Percentiles rank a stretch among this genome's conserved stretches.
phyloP scores from a whole-genome alignment of 2,888 invertebrate species.

The Cecidostiba fungosa region DNA sequence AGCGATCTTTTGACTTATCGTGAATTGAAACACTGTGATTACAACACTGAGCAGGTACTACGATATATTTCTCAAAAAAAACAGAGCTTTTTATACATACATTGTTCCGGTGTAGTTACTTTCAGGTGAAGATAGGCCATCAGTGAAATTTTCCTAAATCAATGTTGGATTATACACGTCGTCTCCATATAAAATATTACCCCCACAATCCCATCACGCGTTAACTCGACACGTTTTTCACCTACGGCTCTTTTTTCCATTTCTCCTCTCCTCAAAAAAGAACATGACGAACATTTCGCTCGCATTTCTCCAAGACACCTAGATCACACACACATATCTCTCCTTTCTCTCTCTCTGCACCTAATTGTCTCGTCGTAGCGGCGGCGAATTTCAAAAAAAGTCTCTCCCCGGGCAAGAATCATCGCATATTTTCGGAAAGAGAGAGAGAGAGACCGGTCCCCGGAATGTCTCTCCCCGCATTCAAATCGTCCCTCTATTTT shows the following conservation, averaged over 20 bases:
- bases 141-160: too few species aligned
- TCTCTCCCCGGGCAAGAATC: not conserved
- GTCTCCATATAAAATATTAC: not conserved
- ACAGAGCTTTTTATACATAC: too few species aligned
- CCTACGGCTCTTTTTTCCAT: not conserved
- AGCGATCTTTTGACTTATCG: too few species aligned
- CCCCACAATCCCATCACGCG: not conserved
- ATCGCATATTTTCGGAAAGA: constrained; percentile 5
- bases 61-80: too few species aligned
- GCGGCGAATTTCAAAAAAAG: not conserved
- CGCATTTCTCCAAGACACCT: constrained; percentile 5
- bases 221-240: not conserved
- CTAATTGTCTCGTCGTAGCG: constrained; percentile 41
- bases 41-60: too few species aligned
- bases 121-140: too few species aligned
- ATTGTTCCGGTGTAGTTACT: too few species aligned
- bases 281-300: not conserved
- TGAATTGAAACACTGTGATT: too few species aligned
- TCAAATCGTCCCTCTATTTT: constrained; percentile 61
- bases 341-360: not conserved
- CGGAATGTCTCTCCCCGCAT: constrained; percentile 31
- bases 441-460: not conserved
- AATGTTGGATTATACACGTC: too few species aligned
- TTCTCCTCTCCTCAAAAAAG: not conserved
- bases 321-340: too few species aligned